Percentiles rank a stretch among this genome's conserved stretches.
Conservation (phyloP, 2,797 vertebrate genomes). For the Pseudochirops corinnae region DNA sequence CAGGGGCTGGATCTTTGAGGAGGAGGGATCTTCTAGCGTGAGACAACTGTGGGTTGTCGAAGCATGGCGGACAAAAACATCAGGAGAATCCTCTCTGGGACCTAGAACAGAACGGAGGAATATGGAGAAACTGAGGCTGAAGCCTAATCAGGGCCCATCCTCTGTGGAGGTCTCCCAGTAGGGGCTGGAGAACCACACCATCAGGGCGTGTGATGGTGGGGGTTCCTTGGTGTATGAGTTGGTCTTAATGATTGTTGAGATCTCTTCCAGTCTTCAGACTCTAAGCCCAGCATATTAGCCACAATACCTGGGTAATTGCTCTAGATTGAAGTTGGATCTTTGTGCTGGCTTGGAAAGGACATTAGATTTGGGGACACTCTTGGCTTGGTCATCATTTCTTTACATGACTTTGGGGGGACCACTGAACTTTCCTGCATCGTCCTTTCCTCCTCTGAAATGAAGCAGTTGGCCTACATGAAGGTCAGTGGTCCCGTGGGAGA, state of each 20-base stretch:
- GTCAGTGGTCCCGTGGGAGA: neutral
- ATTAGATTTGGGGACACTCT: neutral
- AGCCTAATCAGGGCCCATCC: neutral
- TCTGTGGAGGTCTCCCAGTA: neutral
- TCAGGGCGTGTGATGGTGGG: neutral
- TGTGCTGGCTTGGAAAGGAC: neutral
- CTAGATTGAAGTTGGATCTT: slow-evolving; percentile 58
- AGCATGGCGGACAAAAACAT: neutral
- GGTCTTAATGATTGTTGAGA: neutral
- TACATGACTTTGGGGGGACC: neutral
- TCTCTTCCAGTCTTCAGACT: neutral
- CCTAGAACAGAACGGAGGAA: neutral
- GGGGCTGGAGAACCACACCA: neutral
- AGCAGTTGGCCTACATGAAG: neutral
- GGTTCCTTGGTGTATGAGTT: neutral
- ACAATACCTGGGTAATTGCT: neutral
- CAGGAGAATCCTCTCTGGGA: neutral
- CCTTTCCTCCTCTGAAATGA: neutral
- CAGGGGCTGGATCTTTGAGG: neutral
- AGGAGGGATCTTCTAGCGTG: neutral
- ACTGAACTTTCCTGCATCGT: neutral
- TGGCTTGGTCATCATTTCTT: neutral
- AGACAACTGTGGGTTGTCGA: neutral
- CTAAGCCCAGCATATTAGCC: neutral
- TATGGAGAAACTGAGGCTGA: neutral